These are phyloP conservation scores for Venustaconcha ellipsiformis DNA, from an alignment of 1,140 invertebrate genomes.

Conservation along the genomic window DNA sequence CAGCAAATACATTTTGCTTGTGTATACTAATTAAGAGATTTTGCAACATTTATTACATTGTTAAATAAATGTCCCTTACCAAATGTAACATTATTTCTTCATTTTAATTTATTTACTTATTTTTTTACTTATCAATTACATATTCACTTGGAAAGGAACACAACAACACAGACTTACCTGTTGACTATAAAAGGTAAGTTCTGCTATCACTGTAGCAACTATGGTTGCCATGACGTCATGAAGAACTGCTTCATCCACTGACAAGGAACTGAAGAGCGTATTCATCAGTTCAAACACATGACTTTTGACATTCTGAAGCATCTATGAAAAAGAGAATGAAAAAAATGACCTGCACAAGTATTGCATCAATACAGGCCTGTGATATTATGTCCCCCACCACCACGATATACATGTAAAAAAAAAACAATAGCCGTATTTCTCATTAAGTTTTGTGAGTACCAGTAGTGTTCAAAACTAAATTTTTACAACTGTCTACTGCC, in stretches of 20 bases:
- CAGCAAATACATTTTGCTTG: not conserved
- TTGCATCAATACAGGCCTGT: no score
- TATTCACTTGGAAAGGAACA: not conserved
- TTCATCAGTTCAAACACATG: constrained; percentile 18
- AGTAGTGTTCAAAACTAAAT: no score
- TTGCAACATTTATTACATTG: not conserved
- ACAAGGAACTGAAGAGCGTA: not conserved
- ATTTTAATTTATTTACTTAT: not conserved
- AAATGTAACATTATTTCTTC: not conserved
- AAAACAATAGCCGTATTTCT: no score
- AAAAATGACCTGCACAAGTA: no score
- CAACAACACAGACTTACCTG: constrained; percentile 7
- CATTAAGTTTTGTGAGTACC: no score
- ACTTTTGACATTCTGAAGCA: constrained; percentile 10
- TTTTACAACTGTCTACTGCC: no score
- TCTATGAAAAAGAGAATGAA: constrained; percentile 1
- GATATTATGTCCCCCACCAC: no score
- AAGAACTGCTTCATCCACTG: not conserved
- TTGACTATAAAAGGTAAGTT: constrained; percentile 14
- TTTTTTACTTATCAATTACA: not conserved
- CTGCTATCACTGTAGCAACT: constrained; percentile 15
- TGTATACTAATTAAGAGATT: not conserved
- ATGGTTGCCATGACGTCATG: constrained; percentile 24
- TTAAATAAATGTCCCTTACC: not conserved
- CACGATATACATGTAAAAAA: no score